A percentile compares a stretch with the other conserved stretches of the same genome.
These are phyloP conservation scores for Chanos chanos DNA, from an alignment of 2,797 vertebrate species.

Conservation along the genomic window DNA sequence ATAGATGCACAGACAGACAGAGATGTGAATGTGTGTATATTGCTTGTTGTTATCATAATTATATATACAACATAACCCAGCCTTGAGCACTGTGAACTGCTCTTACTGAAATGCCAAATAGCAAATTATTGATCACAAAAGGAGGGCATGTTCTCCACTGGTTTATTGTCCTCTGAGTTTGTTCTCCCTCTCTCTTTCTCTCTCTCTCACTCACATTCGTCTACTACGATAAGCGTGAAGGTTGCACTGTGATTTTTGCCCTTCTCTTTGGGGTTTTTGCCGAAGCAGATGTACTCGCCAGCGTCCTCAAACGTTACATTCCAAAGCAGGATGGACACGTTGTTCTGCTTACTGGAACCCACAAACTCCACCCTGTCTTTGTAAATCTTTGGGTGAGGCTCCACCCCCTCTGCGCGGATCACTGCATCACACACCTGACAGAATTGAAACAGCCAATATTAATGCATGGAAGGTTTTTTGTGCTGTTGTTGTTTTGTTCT, in stretches of 20 bases:
- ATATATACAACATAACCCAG: too few species aligned
- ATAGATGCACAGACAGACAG: too few species aligned
- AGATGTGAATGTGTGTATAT: too few species aligned
- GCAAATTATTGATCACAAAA: too few species aligned
- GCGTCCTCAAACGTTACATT: constrained; percentile 86
- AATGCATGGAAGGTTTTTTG: not conserved
- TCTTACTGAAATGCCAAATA: too few species aligned
- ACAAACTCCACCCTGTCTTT: constrained; percentile 76
- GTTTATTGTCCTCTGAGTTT: not conserved
- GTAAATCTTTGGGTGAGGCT: constrained; percentile 53
- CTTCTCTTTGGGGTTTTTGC: constrained; percentile 87
- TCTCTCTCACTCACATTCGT: constrained; percentile 77
- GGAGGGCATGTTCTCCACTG: too few species aligned
- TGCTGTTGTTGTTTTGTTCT: too few species aligned
- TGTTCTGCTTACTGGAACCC: constrained; percentile 73
- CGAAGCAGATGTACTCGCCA: constrained; percentile 85
- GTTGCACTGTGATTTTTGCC: constrained; percentile 75
- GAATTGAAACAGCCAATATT: constrained; percentile 24
- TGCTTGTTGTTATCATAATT: too few species aligned
- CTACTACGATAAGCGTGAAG: constrained; percentile 82
- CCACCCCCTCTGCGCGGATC: constrained; percentile 68
- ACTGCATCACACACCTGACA: constrained; percentile 77
- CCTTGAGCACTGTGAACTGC: too few species aligned
- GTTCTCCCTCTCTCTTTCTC: not conserved
- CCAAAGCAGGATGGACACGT: constrained; percentile 85